A percentile compares a stretch with the other conserved stretches of the same genome.
Evolutionary conservation across 2,113 vertebrate genomes (phyloP).

Genomic region (Marmota monax): DNA sequence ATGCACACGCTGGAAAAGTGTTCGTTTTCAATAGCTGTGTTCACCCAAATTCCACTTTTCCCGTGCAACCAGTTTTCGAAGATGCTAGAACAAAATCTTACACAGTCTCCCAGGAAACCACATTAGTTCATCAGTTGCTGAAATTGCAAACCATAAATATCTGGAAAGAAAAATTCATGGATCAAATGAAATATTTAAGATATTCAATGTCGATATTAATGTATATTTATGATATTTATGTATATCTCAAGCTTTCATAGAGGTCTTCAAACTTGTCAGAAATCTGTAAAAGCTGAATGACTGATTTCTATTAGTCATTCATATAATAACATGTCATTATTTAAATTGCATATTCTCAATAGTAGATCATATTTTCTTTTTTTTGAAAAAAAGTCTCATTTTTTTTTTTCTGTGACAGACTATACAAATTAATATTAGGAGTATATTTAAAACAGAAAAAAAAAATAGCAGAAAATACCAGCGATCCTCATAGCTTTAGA

Average conservation of each 20-base stretch:
- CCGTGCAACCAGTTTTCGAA: not conserved
- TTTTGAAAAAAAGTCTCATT: no score
- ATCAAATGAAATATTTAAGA: not conserved
- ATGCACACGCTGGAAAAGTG: not conserved
- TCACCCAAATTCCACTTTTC: not conserved
- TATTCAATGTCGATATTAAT: rapidly evolving
- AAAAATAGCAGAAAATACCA: not conserved
- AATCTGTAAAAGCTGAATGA: not conserved
- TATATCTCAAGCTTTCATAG: no score
- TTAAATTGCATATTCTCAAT: not conserved
- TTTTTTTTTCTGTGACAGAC: not conserved
- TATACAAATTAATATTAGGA: not conserved
- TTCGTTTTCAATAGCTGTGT: not conserved
- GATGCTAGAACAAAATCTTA: not conserved
- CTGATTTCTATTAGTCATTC: not conserved
- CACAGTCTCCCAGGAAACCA: not conserved
- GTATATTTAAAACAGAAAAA: not conserved
- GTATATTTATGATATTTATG: not conserved
- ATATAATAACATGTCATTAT: no score
- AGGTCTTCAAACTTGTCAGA: not conserved
- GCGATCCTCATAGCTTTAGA: not conserved
- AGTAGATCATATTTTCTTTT: not conserved
- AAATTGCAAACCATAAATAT: not conserved
- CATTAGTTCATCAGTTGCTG: no score
- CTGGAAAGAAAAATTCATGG: not conserved